phyloP scores from a whole-genome alignment of 2,888 invertebrate species.

The Folsomia candida region DNA sequence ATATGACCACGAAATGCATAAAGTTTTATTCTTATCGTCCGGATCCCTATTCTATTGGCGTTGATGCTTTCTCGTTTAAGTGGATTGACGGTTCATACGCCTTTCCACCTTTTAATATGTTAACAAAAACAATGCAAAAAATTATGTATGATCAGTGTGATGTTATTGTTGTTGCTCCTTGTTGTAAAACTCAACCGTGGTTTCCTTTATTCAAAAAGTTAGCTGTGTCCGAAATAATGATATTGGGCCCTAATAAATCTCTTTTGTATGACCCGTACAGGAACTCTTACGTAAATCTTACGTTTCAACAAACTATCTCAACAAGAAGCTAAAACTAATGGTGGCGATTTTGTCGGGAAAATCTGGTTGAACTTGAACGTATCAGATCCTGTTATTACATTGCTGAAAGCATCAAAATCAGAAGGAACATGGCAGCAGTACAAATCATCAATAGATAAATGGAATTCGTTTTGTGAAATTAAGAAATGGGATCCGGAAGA shows the following conservation, averaged over 20 bases:
- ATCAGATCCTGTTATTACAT: neutral
- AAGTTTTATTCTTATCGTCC: conserved; percentile 18
- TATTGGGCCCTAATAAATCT: neutral
- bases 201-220: no score
- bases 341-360: no score
- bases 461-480: conserved; percentile 6
- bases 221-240: neutral
- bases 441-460: conserved; percentile 8
- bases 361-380: conserved; percentile 6
- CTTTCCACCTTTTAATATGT: conserved; percentile 22
- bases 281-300: neutral
- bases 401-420: neutral
- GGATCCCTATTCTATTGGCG: neutral
- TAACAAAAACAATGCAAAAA: conserved; percentile 8
- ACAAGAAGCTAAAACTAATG: conserved; percentile 6
- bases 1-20: conserved; percentile 7
- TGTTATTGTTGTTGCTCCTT: conserved; percentile 24
- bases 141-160: neutral
- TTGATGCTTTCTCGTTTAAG: conserved; percentile 22
- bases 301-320: neutral
- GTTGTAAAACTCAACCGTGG: conserved; percentile 23
- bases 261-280: conserved; percentile 16
- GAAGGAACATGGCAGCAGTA: conserved; percentile 23
- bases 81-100: conserved; percentile 23
- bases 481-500: neutral